Percentiles rank a stretch among this genome's conserved stretches.
These are phyloP conservation scores for Synergus itoensis DNA, from an alignment of 2,888 invertebrate species.

Conservation along the genomic window DNA sequence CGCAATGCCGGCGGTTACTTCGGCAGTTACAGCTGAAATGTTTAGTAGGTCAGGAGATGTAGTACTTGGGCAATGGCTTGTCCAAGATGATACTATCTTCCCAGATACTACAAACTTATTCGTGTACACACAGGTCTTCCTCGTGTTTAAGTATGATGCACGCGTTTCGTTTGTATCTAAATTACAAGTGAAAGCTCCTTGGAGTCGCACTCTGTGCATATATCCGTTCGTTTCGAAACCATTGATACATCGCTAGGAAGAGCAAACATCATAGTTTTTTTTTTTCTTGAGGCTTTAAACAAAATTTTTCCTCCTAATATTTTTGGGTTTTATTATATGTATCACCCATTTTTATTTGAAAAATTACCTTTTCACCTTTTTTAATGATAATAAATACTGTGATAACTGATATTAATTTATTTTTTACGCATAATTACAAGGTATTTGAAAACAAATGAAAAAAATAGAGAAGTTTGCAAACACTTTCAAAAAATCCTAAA, in stretches of 20 bases:
- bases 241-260: slow-evolving; percentile 35
- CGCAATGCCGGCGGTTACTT: slow-evolving; percentile 42
- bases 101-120: slow-evolving; percentile 49
- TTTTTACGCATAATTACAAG: no score
- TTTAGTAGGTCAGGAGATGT: slow-evolving; percentile 72
- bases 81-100: slow-evolving; percentile 55
- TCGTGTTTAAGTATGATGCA: slow-evolving; percentile 44
- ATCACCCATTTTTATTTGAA: no score
- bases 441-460: no score
- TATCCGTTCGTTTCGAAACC: slow-evolving; percentile 51
- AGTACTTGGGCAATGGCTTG: slow-evolving; percentile 53
- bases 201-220: slow-evolving; percentile 42
- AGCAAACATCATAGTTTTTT: not conserved
- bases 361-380: no score
- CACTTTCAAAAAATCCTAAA: no score
- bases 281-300: slow-evolving; percentile 16
- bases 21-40: slow-evolving; percentile 69
- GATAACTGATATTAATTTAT: no score
- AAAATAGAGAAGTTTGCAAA: no score
- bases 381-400: no score
- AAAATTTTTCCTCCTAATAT: not conserved
- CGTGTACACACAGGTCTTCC: slow-evolving; percentile 36
- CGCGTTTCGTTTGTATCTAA: slow-evolving; percentile 49
- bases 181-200: slow-evolving; percentile 54
- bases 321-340: no score